Evolutionary conservation across 1,140 invertebrate species (phyloP), one percentile per base, ranked within the genome.

Genomic region (Meloidogyne chitwoodi): DNA sequence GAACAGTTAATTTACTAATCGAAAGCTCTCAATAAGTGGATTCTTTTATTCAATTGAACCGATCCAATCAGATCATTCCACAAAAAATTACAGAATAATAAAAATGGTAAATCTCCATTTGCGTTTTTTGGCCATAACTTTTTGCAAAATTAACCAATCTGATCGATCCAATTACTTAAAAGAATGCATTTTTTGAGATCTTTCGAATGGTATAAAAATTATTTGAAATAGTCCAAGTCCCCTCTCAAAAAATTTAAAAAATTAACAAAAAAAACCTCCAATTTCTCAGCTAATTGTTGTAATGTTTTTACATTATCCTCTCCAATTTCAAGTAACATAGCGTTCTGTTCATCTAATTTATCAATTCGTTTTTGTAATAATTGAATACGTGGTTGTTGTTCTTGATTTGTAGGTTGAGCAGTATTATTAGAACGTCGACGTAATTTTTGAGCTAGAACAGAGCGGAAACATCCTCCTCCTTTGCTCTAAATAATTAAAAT

Each of bases 231-330:
- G n/a, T n/a, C n/a, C n/a, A n/a, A n/a, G n/a, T n/a, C n/a, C n/a
- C n/a, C n/a, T n/a, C n/a, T n/a, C n/a, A n/a, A n/a, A n/a, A n/a
- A n/a, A n/a, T n/a, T n/a, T n/a, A n/a, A n/a, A n/a, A 31, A 26
- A 19, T 3, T 2, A n/a, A 26, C 19, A 12, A 14, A 48, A 69
- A 41, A 62, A 64, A 74, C 75, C 75, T 76, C 19, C 22, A 76
- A 68, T 24, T 56, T 76, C 16, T 19, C 68, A 0, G 68, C 75
- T 2, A 76, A n/a, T 26, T 74, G 34, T 19, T 76, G 19, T 6
- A 76, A 68, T 16, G 75, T 76, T 22, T 38, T 69, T 19, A 56
- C 67, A 38, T 76, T 64, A 14, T 26, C 68, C n/a, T 76, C 68
- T 19, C 67, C 48, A 27, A 70, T 74, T 26, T 41, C 19, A 16